Evolutionary conservation across 2,888 invertebrate species (phyloP).

Genomic region (Monopis laevigella): DNA sequence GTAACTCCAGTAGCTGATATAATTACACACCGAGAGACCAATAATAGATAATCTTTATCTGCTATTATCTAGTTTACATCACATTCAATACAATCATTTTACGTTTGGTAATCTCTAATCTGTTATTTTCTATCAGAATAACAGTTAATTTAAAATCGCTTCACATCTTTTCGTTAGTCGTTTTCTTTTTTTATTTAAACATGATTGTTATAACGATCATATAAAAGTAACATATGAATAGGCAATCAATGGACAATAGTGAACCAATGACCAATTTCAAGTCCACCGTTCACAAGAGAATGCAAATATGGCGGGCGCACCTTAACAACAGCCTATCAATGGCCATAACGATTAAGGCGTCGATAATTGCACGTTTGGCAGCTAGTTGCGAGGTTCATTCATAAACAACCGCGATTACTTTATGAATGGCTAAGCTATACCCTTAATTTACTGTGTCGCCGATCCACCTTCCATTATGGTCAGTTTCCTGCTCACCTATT

Average conservation of each 20-base stretch:
- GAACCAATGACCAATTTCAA: constrained; percentile 2
- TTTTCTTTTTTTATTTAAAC: background rate
- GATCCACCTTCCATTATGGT: constrained; percentile 24
- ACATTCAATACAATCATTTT: background rate
- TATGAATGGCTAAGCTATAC: constrained; percentile 48
- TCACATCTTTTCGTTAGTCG: too few species aligned
- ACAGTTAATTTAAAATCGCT: too few species aligned
- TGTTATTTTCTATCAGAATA: too few species aligned
- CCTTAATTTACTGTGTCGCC: constrained; percentile 46
- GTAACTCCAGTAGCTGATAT: constrained; percentile 27
- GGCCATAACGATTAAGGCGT: constrained; percentile 34
- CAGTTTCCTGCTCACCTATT: constrained; percentile 50
- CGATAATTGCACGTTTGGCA: constrained; percentile 48
- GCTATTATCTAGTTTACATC: constrained; percentile 7
- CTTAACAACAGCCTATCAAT: constrained; percentile 9
- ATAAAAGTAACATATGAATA: constrained; percentile 7
- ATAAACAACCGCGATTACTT: constrained; percentile 53
- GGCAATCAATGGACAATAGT: constrained; percentile 7
- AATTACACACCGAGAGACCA: constrained; percentile 1
- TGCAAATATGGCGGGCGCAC: constrained; percentile 6
- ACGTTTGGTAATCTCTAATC: too few species aligned
- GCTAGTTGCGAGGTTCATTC: constrained; percentile 49
- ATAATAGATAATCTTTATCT: constrained; percentile 6
- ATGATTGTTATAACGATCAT: background rate
- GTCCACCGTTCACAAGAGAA: constrained; percentile 8